These are phyloP conservation scores for Naso thynnoides DNA, from an alignment of 2,797 vertebrate species.

Conservation along the genomic window DNA sequence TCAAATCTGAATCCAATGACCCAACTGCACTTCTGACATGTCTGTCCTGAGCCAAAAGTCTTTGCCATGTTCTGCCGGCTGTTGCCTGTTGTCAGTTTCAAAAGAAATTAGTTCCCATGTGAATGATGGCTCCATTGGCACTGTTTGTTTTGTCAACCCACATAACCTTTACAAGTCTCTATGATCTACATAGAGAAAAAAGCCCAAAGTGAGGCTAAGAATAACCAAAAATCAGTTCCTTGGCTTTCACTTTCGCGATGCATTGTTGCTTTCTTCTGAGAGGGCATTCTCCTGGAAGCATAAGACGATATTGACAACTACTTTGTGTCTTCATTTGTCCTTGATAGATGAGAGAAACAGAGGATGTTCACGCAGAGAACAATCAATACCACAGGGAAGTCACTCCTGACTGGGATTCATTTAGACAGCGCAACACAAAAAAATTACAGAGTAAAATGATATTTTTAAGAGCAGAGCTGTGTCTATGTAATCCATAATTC, in stretches of 20 bases:
- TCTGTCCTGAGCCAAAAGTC: neutral
- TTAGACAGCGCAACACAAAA: neutral
- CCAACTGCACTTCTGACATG: constrained; percentile 4
- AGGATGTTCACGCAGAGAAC: constrained; percentile 49
- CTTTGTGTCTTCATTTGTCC: constrained; percentile 33
- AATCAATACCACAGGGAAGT: constrained; percentile 52
- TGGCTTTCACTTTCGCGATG: neutral
- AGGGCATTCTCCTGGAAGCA: constrained; percentile 15
- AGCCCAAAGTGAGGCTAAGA: constrained; percentile 2
- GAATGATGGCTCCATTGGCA: neutral
- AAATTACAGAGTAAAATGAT: constrained; percentile 3
- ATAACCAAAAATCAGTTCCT: neutral
- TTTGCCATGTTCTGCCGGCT: constrained; percentile 23
- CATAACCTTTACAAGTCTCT: neutral
- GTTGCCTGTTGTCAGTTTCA: constrained; percentile 16
- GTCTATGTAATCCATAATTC: constrained; percentile 35
- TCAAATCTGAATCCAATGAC: constrained; percentile 16
- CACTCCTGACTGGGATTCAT: constrained; percentile 31
- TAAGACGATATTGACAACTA: constrained; percentile 37
- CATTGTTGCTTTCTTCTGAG: neutral
- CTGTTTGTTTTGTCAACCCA: neutral
- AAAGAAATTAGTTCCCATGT: constrained; percentile 18
- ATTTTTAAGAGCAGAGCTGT: constrained; percentile 10
- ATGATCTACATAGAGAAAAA: neutral
- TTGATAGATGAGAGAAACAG: constrained; percentile 27